Conservation (phyloP, 1,140 invertebrate species). For the Cyclargus thomasi region DNA sequence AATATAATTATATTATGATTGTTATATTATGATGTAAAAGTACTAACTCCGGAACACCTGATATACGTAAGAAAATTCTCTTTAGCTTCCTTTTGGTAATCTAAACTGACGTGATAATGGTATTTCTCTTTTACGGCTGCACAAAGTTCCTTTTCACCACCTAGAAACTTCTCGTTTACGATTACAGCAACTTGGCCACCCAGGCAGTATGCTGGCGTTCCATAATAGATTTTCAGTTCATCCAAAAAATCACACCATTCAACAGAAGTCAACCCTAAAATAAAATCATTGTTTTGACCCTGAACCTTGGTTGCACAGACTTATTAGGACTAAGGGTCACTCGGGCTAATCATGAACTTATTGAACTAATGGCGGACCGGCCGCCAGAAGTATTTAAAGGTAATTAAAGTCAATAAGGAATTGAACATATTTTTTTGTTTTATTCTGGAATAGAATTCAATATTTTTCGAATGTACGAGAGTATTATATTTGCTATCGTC, state of each 20-base stretch:
- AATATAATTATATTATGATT: not conserved
- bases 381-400: too few species aligned
- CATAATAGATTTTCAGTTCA: conserved; percentile 50
- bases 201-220: conserved; percentile 46
- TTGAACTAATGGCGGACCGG: too few species aligned
- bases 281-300: not conserved
- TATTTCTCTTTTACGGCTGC: conserved; percentile 59
- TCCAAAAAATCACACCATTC: conserved; percentile 55
- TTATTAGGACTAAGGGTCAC: too few species aligned
- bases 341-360: too few species aligned
- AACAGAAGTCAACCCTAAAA: conserved; percentile 46
- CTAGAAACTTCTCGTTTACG: conserved; percentile 60
- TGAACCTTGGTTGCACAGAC: too few species aligned
- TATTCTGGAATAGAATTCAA: too few species aligned
- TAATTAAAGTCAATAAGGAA: too few species aligned
- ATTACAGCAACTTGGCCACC: conserved; percentile 55
- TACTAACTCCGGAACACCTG: conserved; percentile 43
- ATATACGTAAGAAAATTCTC: conserved; percentile 50
- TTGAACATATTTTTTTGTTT: too few species aligned
- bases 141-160: conserved; percentile 61
- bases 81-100: conserved; percentile 61
- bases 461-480: too few species aligned
- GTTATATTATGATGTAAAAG: not conserved
- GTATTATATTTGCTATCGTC: too few species aligned
- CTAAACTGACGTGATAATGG: conserved; percentile 45